Base-by-base conservation (phyloP, 2,797 vertebrate genomes). In the Gymnopithys bicolor region DNA sequence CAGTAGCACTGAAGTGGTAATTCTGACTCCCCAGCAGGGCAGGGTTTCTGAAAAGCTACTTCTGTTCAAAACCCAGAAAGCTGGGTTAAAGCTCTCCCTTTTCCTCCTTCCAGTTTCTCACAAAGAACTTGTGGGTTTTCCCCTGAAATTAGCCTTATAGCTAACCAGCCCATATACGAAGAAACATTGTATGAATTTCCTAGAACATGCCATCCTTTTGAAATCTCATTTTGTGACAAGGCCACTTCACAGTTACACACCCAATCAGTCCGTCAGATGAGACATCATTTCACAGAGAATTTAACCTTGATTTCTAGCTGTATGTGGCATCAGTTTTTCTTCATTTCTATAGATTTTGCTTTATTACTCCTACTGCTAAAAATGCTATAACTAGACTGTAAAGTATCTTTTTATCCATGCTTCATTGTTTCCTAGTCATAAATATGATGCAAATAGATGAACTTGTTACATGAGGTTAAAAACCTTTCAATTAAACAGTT, bases 401-500 rank as follows among this genome's bases (percentile, higher is more conserved):
- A 66, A 23, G 24, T 87, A 94, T 85, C 85, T 86, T 95, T 90
- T 93, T 60, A 80, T 25, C 82, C 41, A 37, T 51, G 48, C 35
- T 88, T 84, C 80, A 19, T 51, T 69, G 3, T 90, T 94, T 96
- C 80, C 86, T 79, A 70, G 46, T 68, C 75, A 93, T 52, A 94
- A 93, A 94, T 83, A 83, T 23, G 59, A 95, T 33, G 63, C 84
- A 87, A 86, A 77, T 32, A 10, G 73, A 94, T 92, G 89, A 37
- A 85, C 87, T 95, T 75, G 24, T 59, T 55, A 49, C 12, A 87
- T 11, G 51, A 84, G 64, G 62, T 95, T 93, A 90, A 94, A 96
- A 86, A 63, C 13, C 39, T 74, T 84, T 60, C 60, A 94, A 79
- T 87, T 87, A 89, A 94, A 81, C 27, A 80, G 25, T 59, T 83